These are phyloP conservation scores for Apamea monoglypha DNA, from an alignment of 2,888 invertebrate genomes.

Conservation along the genomic window DNA sequence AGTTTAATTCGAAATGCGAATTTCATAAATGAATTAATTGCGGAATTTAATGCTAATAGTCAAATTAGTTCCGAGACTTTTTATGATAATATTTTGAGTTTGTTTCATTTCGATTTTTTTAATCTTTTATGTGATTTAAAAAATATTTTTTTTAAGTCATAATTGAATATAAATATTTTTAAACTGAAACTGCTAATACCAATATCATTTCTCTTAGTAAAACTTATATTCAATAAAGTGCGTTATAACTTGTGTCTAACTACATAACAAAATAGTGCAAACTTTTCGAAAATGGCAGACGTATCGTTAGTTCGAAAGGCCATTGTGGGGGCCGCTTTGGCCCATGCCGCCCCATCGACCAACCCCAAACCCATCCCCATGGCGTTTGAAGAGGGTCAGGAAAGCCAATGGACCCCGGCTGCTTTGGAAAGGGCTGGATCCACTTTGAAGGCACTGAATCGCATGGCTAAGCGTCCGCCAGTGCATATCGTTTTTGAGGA, in stretches of 20 bases:
- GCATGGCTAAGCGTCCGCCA: conserved; percentile 90
- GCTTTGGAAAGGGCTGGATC: conserved; percentile 88
- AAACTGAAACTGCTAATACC: neutral
- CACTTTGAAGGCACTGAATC: conserved; percentile 88
- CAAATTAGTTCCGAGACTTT: conserved; percentile 7
- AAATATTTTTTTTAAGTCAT: neutral
- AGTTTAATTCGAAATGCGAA: conserved; percentile 39
- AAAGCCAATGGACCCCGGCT: conserved; percentile 87
- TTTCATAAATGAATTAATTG: neutral
- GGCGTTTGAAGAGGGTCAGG: conserved; percentile 73
- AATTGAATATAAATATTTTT: neutral
- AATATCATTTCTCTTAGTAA: neutral
- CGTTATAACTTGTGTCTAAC: conserved; percentile 9
- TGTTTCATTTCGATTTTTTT: neutral
- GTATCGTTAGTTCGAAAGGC: conserved; percentile 85
- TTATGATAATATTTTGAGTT: neutral
- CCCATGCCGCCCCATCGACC: conserved; percentile 71
- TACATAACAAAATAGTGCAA: conserved; percentile 45
- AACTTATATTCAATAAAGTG: conserved; percentile 18
- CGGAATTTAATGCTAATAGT: neutral
- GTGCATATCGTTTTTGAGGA: conserved; percentile 91
- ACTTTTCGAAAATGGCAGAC: conserved; percentile 77
- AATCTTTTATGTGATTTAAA: neutral
- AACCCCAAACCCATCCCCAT: conserved; percentile 72
- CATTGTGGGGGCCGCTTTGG: conserved; percentile 83